These are phyloP conservation scores for Petroica traversi DNA, from an alignment of 2,113 vertebrate species.

Conservation along the genomic window DNA sequence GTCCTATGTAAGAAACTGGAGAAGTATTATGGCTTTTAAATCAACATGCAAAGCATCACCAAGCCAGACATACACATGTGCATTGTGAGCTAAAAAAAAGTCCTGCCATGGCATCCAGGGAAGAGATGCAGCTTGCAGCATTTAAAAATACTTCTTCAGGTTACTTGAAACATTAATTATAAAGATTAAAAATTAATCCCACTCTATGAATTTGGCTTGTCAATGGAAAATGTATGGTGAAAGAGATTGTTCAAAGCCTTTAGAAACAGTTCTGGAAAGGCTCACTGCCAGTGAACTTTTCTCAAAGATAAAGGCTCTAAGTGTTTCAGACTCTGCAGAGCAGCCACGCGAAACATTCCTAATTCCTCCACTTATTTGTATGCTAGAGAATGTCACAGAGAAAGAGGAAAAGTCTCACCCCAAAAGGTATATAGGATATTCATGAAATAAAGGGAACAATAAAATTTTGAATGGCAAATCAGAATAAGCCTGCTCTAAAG, in stretches of 20 bases:
- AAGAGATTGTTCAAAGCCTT: background rate
- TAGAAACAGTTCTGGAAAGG: background rate
- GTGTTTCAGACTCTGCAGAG: background rate
- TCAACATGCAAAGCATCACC: background rate
- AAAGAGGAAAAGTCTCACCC: background rate
- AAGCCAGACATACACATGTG: background rate
- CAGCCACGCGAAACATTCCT: background rate
- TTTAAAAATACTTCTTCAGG: background rate
- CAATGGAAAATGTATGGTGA: background rate
- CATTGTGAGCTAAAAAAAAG: background rate
- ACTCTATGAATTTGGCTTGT: background rate
- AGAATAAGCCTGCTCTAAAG: background rate
- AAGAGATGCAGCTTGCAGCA: background rate
- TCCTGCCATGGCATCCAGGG: background rate
- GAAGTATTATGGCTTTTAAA: background rate
- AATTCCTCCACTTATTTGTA: background rate
- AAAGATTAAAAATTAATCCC: background rate
- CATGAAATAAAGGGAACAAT: background rate
- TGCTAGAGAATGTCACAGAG: background rate
- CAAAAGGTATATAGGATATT: background rate
- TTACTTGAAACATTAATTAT: background rate
- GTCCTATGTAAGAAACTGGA: conserved; percentile 10
- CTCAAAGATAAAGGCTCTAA: background rate
- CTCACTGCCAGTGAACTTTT: background rate
- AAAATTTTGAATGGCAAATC: background rate